phyloP scores from a whole-genome alignment of 2,797 vertebrate species.

The Acomys russatus region DNA sequence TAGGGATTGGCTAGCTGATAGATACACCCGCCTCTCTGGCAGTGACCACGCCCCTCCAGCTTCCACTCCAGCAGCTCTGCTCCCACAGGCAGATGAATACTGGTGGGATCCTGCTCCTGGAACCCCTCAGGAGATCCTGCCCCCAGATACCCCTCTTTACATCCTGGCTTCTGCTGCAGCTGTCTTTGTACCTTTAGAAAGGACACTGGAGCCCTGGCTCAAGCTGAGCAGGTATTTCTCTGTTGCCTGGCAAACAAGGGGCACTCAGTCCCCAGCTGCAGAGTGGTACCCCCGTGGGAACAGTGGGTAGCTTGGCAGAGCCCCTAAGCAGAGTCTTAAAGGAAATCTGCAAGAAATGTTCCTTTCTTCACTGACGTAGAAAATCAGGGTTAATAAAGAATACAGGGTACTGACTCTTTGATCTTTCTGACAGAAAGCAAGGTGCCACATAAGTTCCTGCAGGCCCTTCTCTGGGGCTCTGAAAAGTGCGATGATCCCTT shows the following conservation, averaged over 20 bases:
- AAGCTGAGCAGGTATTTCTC: background rate
- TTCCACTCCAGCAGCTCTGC: background rate
- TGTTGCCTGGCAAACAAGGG: background rate
- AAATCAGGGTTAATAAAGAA: background rate
- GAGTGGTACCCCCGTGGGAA: background rate
- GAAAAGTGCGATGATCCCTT: background rate
- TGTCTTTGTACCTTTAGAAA: background rate
- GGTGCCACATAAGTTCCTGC: background rate
- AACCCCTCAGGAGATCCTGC: background rate
- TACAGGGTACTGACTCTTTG: background rate
- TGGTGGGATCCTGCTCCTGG: background rate
- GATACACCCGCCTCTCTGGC: slow-evolving; percentile 71
- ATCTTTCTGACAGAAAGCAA: background rate
- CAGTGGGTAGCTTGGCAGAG: background rate
- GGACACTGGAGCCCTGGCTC: background rate
- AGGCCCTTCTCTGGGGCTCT: background rate
- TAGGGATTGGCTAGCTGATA: slow-evolving; percentile 77
- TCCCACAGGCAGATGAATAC: background rate
- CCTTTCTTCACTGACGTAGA: background rate
- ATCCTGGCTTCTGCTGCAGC: background rate
- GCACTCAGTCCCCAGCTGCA: background rate
- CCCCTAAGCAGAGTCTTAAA: background rate
- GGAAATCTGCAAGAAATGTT: background rate
- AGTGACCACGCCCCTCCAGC: slow-evolving; percentile 48
- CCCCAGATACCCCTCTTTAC: background rate